These are phyloP conservation scores for Drosophila sechellia DNA, from an alignment of 1,140 invertebrate genomes.

Conservation along the genomic window DNA sequence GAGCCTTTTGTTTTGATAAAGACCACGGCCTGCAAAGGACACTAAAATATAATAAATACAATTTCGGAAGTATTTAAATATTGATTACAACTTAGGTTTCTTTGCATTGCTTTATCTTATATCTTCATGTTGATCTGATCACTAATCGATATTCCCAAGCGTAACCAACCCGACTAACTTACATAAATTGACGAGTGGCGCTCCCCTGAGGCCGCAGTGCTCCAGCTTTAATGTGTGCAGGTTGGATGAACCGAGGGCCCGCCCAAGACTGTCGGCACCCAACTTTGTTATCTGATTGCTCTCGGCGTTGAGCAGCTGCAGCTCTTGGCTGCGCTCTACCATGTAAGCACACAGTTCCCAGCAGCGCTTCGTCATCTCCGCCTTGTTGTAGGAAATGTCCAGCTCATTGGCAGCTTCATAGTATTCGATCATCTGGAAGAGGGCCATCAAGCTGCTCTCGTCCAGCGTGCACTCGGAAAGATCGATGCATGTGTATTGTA, in stretches of 20 bases:
- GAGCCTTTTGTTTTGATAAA: slow-evolving; percentile 92
- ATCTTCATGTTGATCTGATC: background rate
- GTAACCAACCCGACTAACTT: slow-evolving; percentile 57
- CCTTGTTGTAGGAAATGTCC: slow-evolving; percentile 91
- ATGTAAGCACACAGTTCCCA: slow-evolving; percentile 88
- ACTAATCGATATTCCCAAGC: too few species aligned
- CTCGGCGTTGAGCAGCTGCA: slow-evolving; percentile 77
- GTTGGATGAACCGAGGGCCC: slow-evolving; percentile 86
- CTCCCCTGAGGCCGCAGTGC: slow-evolving; percentile 89
- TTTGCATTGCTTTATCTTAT: background rate
- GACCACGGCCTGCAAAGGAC: slow-evolving; percentile 88
- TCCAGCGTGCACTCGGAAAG: slow-evolving; percentile 75
- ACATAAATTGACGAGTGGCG: slow-evolving; percentile 89
- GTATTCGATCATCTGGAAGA: slow-evolving; percentile 97
- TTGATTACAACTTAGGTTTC: background rate
- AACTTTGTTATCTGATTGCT: slow-evolving; percentile 79
- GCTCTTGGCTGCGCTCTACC: slow-evolving; percentile 75
- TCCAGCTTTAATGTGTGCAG: slow-evolving; percentile 90
- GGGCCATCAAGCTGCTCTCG: slow-evolving; percentile 85
- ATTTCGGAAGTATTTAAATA: background rate
- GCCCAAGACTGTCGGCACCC: slow-evolving; percentile 74
- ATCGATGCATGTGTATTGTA: slow-evolving; percentile 83
- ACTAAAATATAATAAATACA: slow-evolving; percentile 22
- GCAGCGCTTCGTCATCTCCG: slow-evolving; percentile 88
- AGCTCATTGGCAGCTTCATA: slow-evolving; percentile 93